These are phyloP conservation scores for Heliconius charithonia DNA, from an alignment of 2,888 invertebrate species.

Conservation along the genomic window DNA sequence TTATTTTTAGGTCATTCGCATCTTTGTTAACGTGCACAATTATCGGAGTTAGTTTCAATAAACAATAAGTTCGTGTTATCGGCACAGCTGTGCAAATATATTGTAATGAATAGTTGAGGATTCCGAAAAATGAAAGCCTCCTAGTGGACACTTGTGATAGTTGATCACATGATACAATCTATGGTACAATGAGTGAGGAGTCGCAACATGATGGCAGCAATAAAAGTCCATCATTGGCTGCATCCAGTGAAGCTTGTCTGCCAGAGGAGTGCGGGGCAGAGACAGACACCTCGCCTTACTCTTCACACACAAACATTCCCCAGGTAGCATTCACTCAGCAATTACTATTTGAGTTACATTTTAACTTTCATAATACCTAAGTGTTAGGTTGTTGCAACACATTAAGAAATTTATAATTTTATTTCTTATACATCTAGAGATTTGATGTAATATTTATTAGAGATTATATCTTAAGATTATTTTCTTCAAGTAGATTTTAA, in stretches of 20 bases:
- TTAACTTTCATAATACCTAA: not conserved
- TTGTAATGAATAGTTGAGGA: conserved; percentile 46
- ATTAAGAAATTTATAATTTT: not conserved
- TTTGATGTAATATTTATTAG: not conserved
- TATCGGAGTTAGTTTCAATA: conserved; percentile 41
- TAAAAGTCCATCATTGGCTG: conserved; percentile 58
- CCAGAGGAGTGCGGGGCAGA: conserved; percentile 52
- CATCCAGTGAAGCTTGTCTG: conserved; percentile 51
- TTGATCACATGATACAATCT: conserved; percentile 61
- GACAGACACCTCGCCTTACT: conserved; percentile 61
- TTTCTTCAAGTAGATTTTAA: not conserved
- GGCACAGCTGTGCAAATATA: conserved; percentile 59
- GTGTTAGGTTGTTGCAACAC: not conserved
- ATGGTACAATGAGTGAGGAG: conserved; percentile 79
- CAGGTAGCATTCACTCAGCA: conserved; percentile 57
- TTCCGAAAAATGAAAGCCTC: conserved; percentile 62
- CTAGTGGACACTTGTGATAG: conserved; percentile 54
- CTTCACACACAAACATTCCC: conserved; percentile 62
- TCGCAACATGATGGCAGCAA: conserved; percentile 70
- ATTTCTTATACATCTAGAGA: not conserved
- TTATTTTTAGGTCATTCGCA: conserved; percentile 47
- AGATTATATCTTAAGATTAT: not conserved
- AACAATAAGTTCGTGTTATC: conserved; percentile 35
- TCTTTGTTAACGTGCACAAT: conserved; percentile 37
- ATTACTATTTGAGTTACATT: not conserved